Conservation (phyloP, 2,113 vertebrate species). For the Pogona vitticeps region DNA sequence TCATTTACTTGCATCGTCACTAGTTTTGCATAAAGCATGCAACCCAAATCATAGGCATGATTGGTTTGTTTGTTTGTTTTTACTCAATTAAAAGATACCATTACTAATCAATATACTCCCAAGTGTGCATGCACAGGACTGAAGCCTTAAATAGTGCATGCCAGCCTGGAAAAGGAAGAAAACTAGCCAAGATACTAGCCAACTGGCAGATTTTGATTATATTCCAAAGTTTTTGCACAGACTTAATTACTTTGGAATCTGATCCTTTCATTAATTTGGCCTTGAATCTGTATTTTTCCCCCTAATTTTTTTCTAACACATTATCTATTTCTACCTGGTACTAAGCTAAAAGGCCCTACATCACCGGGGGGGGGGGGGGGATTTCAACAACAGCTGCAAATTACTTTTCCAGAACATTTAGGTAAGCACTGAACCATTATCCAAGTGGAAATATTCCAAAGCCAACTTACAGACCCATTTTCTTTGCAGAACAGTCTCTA, state of each 20-base stretch:
- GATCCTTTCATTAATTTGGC: neutral
- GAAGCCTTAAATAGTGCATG: neutral
- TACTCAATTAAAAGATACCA: neutral
- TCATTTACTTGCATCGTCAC: neutral
- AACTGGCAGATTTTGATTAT: neutral
- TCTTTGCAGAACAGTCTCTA: neutral
- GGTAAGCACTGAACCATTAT: neutral
- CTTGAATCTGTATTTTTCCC: neutral
- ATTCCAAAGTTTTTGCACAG: neutral
- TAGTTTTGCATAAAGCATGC: conserved; percentile 18
- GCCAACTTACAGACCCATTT: neutral
- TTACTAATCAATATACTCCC: neutral
- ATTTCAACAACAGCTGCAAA: neutral
- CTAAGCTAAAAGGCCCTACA: rapidly evolving
- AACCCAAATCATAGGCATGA: neutral
- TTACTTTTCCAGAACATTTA: neutral
- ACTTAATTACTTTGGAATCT: neutral
- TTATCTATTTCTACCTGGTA: neutral
- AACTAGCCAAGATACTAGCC: neutral
- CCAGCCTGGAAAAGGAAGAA: neutral
- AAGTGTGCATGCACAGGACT: neutral
- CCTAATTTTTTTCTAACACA: neutral
- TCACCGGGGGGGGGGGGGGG: neutral
- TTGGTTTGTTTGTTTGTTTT: neutral
- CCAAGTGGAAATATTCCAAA: neutral